Base-by-base conservation (phyloP, 2,113 vertebrate species). In the Hydropotes inermis region DNA sequence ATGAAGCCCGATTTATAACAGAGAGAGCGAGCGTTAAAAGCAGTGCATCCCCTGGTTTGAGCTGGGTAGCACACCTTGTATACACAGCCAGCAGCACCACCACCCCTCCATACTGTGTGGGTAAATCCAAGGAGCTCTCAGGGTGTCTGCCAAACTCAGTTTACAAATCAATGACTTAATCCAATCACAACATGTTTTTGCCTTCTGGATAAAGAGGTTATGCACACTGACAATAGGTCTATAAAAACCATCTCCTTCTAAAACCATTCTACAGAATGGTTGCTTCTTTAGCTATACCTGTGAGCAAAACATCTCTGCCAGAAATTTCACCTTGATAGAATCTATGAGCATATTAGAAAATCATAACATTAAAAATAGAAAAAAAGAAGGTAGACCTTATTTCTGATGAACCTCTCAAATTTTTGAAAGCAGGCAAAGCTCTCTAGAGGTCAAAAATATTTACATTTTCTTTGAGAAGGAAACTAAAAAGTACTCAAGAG, bases 371-470 rank as follows among this genome's bases (percentile, higher is more conserved):
- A 19, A 58, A 57, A 50, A n/a, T 85, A 60, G 91, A 83, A 79
- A 88, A 61, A 3, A 58, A 64, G 12, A 57, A 89, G 67, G 43
- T 93, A 78, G 36, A 81, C 43, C 9, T 81, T 84, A 87, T 52
- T 57, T 50, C 54, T 79, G 14, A 15, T 27, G 30, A 95, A 89
- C 57, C 23, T 67, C 87, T 81, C 14, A 96, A 87, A 96, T 78
- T 33, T 33, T 25, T 33, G 92, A 67, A 81, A 61, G 60, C 85
- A 89, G 7, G 14, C 54, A 96, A 67, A 84, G 4, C 39, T 94
- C 28, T 93, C 39, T 84, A 78, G 25, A 50, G 14, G 70, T 96
- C 28, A 96, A 93, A 94, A 91, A 93, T 70, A 93, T 78, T 96
- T 83, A 70, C 50, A 74, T 92, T 96, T 86, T 76, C 57, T 47